Conservation (phyloP, 2,888 invertebrate genomes). For the Phortica okadai region DNA sequence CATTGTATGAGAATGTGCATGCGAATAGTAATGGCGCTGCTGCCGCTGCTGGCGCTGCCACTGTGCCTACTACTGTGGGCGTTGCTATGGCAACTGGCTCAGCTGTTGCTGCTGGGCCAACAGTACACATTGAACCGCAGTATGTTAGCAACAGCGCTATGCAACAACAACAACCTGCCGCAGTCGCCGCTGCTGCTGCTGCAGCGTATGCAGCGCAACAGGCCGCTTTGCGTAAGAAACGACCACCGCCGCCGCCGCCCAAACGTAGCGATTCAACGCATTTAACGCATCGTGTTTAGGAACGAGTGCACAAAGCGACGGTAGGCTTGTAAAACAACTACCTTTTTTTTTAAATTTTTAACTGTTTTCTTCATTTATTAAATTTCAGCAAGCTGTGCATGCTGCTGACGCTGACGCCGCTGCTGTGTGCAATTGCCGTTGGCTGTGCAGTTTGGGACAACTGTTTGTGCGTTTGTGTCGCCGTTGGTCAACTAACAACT, state of each 20-base stretch:
- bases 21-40: conserved; percentile 48
- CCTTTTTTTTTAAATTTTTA: too few species aligned
- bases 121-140: conserved; percentile 47
- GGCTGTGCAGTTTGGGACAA: too few species aligned
- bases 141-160: conserved; percentile 32
- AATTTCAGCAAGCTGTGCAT: too few species aligned
- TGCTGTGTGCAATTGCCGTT: too few species aligned
- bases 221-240: conserved; percentile 78
- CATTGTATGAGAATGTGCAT: conserved; percentile 86
- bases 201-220: conserved; percentile 49
- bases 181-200: conserved; percentile 50
- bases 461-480: too few species aligned
- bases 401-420: too few species aligned
- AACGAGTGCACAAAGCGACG: conserved; percentile 25
- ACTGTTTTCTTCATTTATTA: too few species aligned
- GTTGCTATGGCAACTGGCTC: conserved; percentile 81
- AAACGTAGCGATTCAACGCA: conserved; percentile 93
- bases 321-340: not conserved
- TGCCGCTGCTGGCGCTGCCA: conserved; percentile 81
- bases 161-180: conserved; percentile 40
- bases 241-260: conserved; percentile 93
- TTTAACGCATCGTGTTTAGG: conserved; percentile 78
- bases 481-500: too few species aligned
- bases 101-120: conserved; percentile 81
- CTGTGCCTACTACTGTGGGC: conserved; percentile 81